Base-by-base conservation (phyloP, 2,113 vertebrate genomes). In the Microtus ochrogaster region DNA sequence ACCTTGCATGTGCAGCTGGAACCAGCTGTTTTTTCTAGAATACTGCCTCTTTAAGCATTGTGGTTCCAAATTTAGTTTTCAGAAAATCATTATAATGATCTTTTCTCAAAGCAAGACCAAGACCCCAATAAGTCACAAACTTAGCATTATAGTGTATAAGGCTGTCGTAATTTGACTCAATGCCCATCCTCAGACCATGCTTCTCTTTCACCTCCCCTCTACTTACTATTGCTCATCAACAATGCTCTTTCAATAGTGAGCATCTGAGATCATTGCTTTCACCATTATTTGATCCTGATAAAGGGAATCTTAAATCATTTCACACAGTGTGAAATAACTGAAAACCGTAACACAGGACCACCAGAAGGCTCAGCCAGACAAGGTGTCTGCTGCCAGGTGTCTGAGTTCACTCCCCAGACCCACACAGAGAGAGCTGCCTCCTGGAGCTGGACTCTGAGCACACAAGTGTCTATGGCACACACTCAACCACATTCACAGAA, bases 31-130 rank as follows among this genome's bases (percentile, higher is more conserved):
- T 73, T 24, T 76, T 76, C 41, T 66, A n/a, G 11, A 94, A 83
- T 86, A 91, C 91, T 39, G 19, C 55, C 22, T 87, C 49, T 19
- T 84, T 12, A 28, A 84, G 52, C 16, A n/a, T 88, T 28, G 70
- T 24, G 44, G 28, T 39, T 86, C 52, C 82, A 79, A 90, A 93
- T 39, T 76, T 81, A 41, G 49, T 91, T 91, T 91, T 83, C 79
- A 92, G 3, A 91, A 78, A 94, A 78, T 90, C 68, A 85, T 81
- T 77, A 49, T 28, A 41, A 86, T 58, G 6, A 68, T 49, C 44
- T 90, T 92, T 86, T 89, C 13, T 83, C 26, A 81, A 95, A 90
- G 47, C 16, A 96, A 89, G 79, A 92, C 52, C 22, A 39, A 92
- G 49, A 88, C 58, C 33, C 61, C 70, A 73, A 24, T 63, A 94